These are phyloP conservation scores for Alethe diademata DNA, from an alignment of 2,113 vertebrate genomes.

Conservation along the genomic window DNA sequence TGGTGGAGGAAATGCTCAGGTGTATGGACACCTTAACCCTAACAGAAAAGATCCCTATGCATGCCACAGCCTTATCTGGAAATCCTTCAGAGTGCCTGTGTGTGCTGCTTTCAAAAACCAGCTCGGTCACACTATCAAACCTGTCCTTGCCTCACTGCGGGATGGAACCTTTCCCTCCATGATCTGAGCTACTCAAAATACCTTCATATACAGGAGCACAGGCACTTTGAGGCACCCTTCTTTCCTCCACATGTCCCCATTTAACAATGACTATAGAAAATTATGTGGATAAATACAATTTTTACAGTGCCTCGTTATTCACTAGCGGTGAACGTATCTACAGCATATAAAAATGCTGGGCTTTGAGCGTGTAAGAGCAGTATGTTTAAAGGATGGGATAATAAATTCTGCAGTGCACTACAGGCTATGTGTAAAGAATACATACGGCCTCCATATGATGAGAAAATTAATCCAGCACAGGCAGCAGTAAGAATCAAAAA, in stretches of 20 bases:
- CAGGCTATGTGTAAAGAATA: not conserved
- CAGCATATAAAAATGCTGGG: not conserved
- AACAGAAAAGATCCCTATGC: not conserved
- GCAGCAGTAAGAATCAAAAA: not conserved
- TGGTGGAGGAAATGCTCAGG: not conserved
- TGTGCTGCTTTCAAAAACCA: not conserved
- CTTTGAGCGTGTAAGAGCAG: not conserved
- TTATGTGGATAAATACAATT: not conserved
- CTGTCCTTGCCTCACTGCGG: not conserved
- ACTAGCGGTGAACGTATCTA: not conserved
- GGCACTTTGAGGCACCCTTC: not conserved
- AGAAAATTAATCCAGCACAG: slow-evolving; percentile 18
- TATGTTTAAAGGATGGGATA: not conserved
- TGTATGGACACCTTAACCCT: not conserved
- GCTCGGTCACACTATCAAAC: not conserved
- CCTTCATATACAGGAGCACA: not conserved
- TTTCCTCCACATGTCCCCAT: not conserved
- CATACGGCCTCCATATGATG: slow-evolving; percentile 31
- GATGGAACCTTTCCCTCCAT: not conserved
- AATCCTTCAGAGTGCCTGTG: not conserved
- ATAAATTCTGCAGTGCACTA: not conserved
- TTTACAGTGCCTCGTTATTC: not conserved
- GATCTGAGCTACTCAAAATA: not conserved
- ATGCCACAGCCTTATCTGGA: not conserved
- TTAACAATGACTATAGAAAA: not conserved